phyloP scores from a whole-genome alignment of 2,888 invertebrate species.

The Machimus atricapillus region DNA sequence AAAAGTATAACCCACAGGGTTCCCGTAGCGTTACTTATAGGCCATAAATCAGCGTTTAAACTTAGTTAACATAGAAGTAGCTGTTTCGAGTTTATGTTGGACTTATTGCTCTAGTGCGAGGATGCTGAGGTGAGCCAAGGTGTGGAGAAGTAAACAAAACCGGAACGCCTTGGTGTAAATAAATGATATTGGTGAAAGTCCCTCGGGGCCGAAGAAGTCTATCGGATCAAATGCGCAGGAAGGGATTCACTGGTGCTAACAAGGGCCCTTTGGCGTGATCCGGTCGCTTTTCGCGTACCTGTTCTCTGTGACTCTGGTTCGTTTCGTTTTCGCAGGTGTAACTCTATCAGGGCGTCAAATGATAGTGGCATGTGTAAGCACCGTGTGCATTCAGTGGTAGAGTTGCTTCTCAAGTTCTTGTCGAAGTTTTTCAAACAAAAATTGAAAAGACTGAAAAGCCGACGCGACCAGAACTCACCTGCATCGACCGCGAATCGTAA shows the following conservation, averaged over 20 bases:
- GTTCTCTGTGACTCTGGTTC: background rate
- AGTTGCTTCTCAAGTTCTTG: constrained; percentile 21
- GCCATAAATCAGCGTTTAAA: background rate
- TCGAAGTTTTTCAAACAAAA: constrained; percentile 30
- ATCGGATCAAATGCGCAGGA: background rate
- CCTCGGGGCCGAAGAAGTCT: background rate
- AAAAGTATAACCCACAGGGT: background rate
- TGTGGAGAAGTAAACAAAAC: background rate
- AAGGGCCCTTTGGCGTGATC: background rate
- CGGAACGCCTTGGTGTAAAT: background rate
- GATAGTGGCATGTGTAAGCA: constrained; percentile 50
- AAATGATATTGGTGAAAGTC: background rate
- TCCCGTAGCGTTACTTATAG: background rate
- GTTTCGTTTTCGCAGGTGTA: background rate
- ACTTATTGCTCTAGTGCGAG: background rate
- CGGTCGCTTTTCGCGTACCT: background rate
- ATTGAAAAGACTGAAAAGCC: constrained; percentile 1
- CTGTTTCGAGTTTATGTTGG: background rate
- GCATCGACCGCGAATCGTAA: background rate
- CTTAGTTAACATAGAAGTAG: constrained; percentile 9
- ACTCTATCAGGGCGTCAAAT: constrained; percentile 44
- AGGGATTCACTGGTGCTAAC: background rate
- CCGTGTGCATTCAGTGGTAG: constrained; percentile 39
- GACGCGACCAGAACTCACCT: background rate
- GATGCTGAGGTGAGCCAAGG: background rate